Conservation (phyloP, 2,888 invertebrate species). For the Noctua comes region DNA sequence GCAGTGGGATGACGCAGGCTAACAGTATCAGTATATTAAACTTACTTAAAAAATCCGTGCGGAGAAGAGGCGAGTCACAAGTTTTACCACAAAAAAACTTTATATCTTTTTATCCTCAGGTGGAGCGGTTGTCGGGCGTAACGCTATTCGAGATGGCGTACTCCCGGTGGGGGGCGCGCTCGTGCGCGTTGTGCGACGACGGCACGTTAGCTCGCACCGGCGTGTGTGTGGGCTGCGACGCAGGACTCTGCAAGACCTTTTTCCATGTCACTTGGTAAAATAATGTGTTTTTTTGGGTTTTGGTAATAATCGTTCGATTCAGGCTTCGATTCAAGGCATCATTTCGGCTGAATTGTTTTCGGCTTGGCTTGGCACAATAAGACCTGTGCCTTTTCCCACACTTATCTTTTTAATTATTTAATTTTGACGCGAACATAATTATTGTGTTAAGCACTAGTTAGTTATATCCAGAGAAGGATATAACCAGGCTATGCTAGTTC, state of each 20-base stretch:
- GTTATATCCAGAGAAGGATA: not conserved
- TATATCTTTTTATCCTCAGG: conserved; percentile 76
- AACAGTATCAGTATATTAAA: too few species aligned
- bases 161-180: conserved; percentile 98
- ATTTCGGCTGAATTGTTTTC: not conserved
- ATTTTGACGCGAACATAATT: not conserved
- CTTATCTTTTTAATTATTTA: not conserved
- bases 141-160: conserved; percentile 99
- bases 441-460: not conserved
- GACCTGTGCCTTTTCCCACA: not conserved
- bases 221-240: conserved; percentile 99
- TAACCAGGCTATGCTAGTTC: not conserved
- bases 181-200: conserved; percentile 97
- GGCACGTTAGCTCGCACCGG: conserved; percentile 96
- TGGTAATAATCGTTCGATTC: not conserved
- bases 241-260: conserved; percentile 99
- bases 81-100: not conserved
- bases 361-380: not conserved
- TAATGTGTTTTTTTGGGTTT: not conserved
- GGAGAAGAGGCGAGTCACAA: not conserved
- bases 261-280: conserved; percentile 98
- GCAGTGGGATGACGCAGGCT: too few species aligned
- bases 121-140: conserved; percentile 96
- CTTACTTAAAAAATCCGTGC: not conserved
- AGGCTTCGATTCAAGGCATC: too few species aligned